Conservation (phyloP, 2,797 vertebrate species). For the Malacoctenus gilli region DNA sequence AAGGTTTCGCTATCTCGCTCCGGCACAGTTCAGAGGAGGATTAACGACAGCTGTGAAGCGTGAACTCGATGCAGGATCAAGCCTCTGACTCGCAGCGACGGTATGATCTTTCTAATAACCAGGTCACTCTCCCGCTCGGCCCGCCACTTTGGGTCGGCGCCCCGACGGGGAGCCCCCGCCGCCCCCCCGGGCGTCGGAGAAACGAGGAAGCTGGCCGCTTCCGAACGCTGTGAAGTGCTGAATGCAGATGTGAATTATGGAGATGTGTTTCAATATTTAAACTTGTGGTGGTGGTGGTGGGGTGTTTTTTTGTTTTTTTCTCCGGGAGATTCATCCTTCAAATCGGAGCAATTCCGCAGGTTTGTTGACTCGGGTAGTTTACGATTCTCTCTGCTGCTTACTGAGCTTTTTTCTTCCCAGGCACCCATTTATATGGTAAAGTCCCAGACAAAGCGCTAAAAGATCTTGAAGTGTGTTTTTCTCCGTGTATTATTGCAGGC, state of each 20-base stretch:
- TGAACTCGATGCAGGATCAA: conserved; percentile 45
- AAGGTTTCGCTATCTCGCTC: conserved; percentile 46
- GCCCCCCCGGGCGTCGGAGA: conserved; percentile 46
- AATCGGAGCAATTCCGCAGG: conserved; percentile 21
- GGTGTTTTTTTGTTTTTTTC: too few species aligned
- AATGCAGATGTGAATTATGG: conserved; percentile 57
- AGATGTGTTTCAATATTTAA: conserved; percentile 54
- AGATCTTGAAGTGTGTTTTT: conserved; percentile 20
- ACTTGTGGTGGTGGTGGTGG: conserved; percentile 31
- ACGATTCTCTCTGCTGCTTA: conserved; percentile 31
- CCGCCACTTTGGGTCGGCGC: conserved; percentile 41
- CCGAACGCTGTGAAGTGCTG: conserved; percentile 6
- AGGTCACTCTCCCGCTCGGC: conserved; percentile 57
- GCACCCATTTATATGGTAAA: conserved; percentile 25
- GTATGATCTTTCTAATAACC: conserved; percentile 56
- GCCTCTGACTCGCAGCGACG: conserved; percentile 41
- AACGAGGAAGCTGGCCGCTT: conserved; percentile 38
- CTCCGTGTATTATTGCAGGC: conserved; percentile 14
- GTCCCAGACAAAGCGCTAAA: conserved; percentile 5
- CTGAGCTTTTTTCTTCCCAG: conserved; percentile 34
- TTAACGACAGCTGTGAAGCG: conserved; percentile 54
- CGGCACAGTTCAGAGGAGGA: conserved; percentile 50
- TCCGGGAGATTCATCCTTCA: conserved; percentile 36
- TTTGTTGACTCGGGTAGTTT: conserved; percentile 54
- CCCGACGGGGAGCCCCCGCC: conserved; percentile 38